A percentile compares a stretch with the other conserved stretches of the same genome.
Evolutionary conservation across 1,140 invertebrate species (phyloP).

Genomic region (Solenopsis invicta): DNA sequence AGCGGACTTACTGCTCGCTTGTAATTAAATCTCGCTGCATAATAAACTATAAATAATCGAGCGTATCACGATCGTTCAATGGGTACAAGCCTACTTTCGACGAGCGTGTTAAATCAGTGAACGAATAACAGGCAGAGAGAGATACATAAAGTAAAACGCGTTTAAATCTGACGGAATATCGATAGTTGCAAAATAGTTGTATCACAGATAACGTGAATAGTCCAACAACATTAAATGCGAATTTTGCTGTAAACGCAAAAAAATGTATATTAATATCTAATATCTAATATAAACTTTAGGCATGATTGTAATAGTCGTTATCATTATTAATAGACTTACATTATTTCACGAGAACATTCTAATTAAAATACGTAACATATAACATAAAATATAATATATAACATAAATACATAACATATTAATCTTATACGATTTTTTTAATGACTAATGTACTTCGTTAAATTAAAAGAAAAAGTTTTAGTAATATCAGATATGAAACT

Average conservation of each 20-base stretch:
- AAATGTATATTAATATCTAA: conserved; percentile 22
- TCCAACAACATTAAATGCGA: conserved; percentile 40
- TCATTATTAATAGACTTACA: conserved; percentile 34
- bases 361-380: conserved; percentile 48
- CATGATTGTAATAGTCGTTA: conserved; percentile 11
- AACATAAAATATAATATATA: conserved; percentile 57
- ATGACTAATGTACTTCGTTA: conserved; percentile 33
- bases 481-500: conserved; percentile 30
- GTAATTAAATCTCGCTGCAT: conserved; percentile 24
- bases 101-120: neutral
- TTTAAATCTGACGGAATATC: conserved; percentile 17
- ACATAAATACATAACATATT: conserved; percentile 41
- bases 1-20: neutral
- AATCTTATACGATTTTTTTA: conserved; percentile 33
- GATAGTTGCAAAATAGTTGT: conserved; percentile 37
- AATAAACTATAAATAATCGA: conserved; percentile 23
- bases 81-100: neutral
- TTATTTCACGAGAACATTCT: conserved; percentile 7
- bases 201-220: conserved; percentile 43
- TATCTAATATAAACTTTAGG: conserved; percentile 42
- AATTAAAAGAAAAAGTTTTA: conserved; percentile 13
- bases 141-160: conserved; percentile 31
- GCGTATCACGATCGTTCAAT: neutral
- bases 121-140: conserved; percentile 9
- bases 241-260: conserved; percentile 44